These are phyloP conservation scores for Phalangium opilio DNA, from an alignment of 2,888 invertebrate species.

Conservation along the genomic window DNA sequence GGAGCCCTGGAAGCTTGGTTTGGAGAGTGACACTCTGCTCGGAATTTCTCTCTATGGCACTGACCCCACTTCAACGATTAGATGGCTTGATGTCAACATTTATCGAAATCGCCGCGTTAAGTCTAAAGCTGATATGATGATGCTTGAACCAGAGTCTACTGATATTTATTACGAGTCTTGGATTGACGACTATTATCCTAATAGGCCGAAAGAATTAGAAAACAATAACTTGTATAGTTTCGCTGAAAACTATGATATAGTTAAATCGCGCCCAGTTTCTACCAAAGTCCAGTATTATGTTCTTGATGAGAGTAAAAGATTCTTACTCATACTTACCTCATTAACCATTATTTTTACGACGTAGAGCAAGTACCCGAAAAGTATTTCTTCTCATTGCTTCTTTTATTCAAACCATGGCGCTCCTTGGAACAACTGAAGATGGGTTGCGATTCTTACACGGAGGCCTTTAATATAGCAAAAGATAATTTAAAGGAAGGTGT, in stretches of 20 bases:
- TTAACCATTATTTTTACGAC: background rate
- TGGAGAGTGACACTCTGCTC: background rate
- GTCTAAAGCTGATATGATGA: background rate
- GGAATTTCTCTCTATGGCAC: background rate
- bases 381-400: background rate
- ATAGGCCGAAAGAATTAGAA: background rate
- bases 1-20: slow-evolving; percentile 3
- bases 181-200: background rate
- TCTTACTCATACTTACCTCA: background rate
- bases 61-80: background rate
- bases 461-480: background rate
- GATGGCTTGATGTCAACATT: background rate
- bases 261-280: background rate
- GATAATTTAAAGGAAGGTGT: background rate
- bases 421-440: background rate
- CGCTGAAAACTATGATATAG: background rate
- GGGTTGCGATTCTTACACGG: background rate
- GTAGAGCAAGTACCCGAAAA: background rate
- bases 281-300: background rate
- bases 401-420: background rate
- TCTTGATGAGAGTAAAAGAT: background rate
- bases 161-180: background rate
- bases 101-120: background rate
- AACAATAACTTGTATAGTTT: background rate
- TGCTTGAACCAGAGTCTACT: background rate